Base-by-base conservation (phyloP, 2,113 vertebrate genomes). In the Asarcornis scutulata region DNA sequence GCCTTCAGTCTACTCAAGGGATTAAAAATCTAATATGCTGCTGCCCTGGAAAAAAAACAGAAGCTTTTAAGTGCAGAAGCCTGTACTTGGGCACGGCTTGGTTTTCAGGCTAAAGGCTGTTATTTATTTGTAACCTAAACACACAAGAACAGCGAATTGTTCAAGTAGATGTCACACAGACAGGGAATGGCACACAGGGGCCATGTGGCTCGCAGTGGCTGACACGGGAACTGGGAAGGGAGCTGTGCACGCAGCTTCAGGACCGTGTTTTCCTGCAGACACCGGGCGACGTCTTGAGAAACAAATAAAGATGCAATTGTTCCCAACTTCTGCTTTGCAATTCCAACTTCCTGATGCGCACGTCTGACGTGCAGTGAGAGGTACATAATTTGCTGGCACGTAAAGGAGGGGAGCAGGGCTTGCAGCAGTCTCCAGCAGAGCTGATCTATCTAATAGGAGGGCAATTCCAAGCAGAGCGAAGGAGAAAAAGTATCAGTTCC, bases 311-410 rank as follows among this genome's bases (percentile, higher is more conserved):
- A 62, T 15, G 74, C 0, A 1, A 9, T 62, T 40, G 31, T 46
- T 84, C 7, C 15, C 27, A 84, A 7, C 13, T 85, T 90, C 20
- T 31, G 27, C 34, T 64, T 75, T 85, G 62, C 52, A 75, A 8
- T 5, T 91, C 38, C 38, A 62, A 29, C 34, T 91, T 84, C 62
- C 46, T 2, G 0, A 59, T 9, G 46, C 2, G 0, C 21, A 23
- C 27, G 18, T 67, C 25, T 34, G 60, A 58, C 25, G 22, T 3
- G 22, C 0, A 0, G 55, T 0, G 0, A 69, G 62, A 69, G 26
- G 36, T 75, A 69, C 1, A 7, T 18, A 66, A 44, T n/a, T 17
- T 48, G 7, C 40, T 50, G 36, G 71, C 44, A 36, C 14, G 20
- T 66, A 50, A 69, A 3, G 23, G 67, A 92, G 34, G 5, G 14